phyloP scores from a whole-genome alignment of 2,113 vertebrate species.

The Stictonetta naevosa region DNA sequence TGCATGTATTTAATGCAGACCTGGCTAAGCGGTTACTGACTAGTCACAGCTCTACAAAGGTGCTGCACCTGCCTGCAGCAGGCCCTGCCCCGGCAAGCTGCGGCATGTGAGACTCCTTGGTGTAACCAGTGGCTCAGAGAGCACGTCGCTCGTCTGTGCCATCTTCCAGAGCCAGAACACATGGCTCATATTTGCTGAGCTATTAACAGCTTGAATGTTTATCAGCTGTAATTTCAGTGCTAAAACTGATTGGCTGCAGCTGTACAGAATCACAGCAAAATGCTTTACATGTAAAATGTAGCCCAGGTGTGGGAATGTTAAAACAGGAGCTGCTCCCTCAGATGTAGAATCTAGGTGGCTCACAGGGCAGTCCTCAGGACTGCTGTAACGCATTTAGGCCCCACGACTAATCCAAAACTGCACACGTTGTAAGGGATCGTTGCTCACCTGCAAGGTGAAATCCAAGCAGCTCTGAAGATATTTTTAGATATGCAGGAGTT shows the following conservation, averaged over 20 bases:
- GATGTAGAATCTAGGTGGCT: accelerated
- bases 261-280: not conserved
- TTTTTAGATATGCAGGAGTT: not conserved
- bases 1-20: accelerated
- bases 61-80: not conserved
- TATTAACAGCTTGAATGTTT: not conserved
- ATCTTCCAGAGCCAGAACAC: too few species aligned
- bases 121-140: not conserved
- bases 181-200: not conserved
- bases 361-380: accelerated
- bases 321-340: accelerated
- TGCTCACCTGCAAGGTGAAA: not conserved
- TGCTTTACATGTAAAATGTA: not conserved
- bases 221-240: not conserved
- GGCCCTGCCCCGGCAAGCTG: accelerated
- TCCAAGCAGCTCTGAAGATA: not conserved
- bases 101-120: not conserved
- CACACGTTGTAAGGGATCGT: not conserved
- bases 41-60: too few species aligned
- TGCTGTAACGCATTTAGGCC: not conserved
- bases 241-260: not conserved
- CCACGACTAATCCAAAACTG: not conserved
- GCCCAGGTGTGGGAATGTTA: not conserved
- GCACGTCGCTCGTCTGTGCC: accelerated
- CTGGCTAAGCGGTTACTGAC: not conserved